A percentile compares a stretch with the other conserved stretches of the same genome.
phyloP scores from a whole-genome alignment of 2,113 vertebrate species.

The Pachypanchax playfairii region DNA sequence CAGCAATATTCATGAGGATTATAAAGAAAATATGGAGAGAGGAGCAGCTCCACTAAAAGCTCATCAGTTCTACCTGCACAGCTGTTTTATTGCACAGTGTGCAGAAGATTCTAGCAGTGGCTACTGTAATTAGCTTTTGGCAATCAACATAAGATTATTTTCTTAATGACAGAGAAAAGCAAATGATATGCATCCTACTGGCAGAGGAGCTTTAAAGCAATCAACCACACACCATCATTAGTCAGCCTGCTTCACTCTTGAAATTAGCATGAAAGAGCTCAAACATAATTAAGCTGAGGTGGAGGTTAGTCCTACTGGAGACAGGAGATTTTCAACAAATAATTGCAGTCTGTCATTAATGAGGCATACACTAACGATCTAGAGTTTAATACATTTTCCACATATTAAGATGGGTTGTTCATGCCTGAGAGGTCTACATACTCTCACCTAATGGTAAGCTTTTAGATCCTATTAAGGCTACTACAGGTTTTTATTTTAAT shows the following conservation, averaged over 20 bases:
- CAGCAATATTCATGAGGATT: constrained; percentile 49
- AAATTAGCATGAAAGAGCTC: constrained; percentile 65
- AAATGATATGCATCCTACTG: constrained; percentile 59
- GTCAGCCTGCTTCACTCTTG: constrained; percentile 51
- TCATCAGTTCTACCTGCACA: constrained; percentile 41
- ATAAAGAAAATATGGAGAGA: constrained; percentile 17
- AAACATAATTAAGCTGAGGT: constrained; percentile 63
- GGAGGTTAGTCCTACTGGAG: constrained; percentile 61
- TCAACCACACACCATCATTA: constrained; percentile 60
- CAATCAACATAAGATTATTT: constrained; percentile 72
- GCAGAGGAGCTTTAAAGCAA: constrained; percentile 42
- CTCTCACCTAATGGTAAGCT: constrained; percentile 21
- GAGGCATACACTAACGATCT: constrained; percentile 40
- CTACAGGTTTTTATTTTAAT: constrained; percentile 13
- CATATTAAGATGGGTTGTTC: not conserved
- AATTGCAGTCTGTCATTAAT: constrained; percentile 49
- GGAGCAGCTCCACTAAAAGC: constrained; percentile 7
- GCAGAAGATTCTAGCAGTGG: constrained; percentile 37
- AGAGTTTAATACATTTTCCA: constrained; percentile 30
- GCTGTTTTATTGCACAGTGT: constrained; percentile 26
- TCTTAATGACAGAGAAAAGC: constrained; percentile 67
- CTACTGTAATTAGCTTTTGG: constrained; percentile 67
- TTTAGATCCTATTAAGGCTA: constrained; percentile 31
- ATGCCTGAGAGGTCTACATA: constrained; percentile 19
- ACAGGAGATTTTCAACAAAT: constrained; percentile 58